Base-by-base conservation (phyloP, 2,888 invertebrate genomes). In the Tipula lateralis region DNA sequence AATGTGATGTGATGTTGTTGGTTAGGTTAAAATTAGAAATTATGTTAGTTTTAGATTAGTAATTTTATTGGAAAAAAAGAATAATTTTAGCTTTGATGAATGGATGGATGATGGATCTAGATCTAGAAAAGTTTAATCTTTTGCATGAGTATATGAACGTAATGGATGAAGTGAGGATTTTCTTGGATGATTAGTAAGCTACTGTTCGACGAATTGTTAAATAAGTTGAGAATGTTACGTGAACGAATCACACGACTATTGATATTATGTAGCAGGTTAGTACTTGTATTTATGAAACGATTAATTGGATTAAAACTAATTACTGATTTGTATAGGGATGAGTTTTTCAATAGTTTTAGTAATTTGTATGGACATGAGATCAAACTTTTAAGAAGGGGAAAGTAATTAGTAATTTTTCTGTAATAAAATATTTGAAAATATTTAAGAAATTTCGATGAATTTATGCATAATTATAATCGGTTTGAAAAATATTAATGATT, bases 81-180 rank as follows among this genome's bases (percentile, higher is more conserved):
- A 39, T 36, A 30, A 81, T n/a, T 82, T 24, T 30, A 82, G 29
- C 83, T 84, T 85, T 85, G n/a, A 85, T 85, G 85, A 85, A 85
- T 85, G 86, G n/a, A 84, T 84, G 66, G 16, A 82, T 83, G 29
- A 83, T 19, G 81, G 39, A 85, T 86, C 84, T 85, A 84, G 66
- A 82, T 30, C 32, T 80, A 82, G 16, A 82, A 29, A 5, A 82
- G n/a, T 39, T 30, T 84, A 19, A 84, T 16, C 66, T 50, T 83
- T 34, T 83, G 30, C 12, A 39, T 50, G 13, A 84, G 29, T 32
- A 44, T 29, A 34, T 84, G 84, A 84, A 84, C 83, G 32, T 82
- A 83, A 30, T 83, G 30, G 32, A 84, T 83, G 39, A 83, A 83
- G 83, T 84, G 81, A 29, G 30, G 12, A 66, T 66, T 66, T 66